Base-by-base conservation (phyloP, 2,113 vertebrate genomes). In the Lynx canadensis region DNA sequence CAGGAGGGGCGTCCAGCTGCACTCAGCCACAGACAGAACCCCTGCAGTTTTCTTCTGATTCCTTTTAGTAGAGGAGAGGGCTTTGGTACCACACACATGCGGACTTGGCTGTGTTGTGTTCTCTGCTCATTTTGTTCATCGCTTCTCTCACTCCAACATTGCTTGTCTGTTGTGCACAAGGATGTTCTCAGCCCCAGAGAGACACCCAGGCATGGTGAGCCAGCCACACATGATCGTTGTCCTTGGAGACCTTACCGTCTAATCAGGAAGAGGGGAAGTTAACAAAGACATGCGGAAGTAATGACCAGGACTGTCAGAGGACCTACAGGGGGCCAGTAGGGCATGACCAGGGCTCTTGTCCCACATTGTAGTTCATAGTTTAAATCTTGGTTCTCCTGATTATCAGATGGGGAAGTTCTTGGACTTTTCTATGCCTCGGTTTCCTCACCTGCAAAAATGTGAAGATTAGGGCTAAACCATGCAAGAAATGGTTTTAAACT, bases 91-190 rank as follows among this genome's bases (percentile, higher is more conserved):
- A 3, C 7, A 45, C 4, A 66, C 52, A 21, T 3, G 11, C 1
- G 21, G 31, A 14, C 14, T 52, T 9, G 1, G 36, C 89, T 69
- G 16, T 60, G 45, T 31, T 41, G 41, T 82, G 38, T 31, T 78
- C 27, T 65, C 45, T 79, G 38, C n/a, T 5, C 31, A 3, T 73
- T 83, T 31, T 11, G 33, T n/a, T 31, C 7, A 23, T 18, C 19
- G 0, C 0, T 27, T 15, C 18, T 1, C 48, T 76, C 52, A 10
- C 57, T 78, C 63, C 1, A 0, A 0, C 29, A 1, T 19, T 63
- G 23, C 41, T 69, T 94, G 13, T 73, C 15, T 33, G 10, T 38
- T 41, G 4, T 14, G 41, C 52, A 12, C 33, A 38, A 60, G 38
- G 18, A 14, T 36, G 14, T 38, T 45, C 52, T 79, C 60, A 60